Evolutionary conservation across 2,797 vertebrate genomes (phyloP).

Genomic region (Borostomias antarcticus): DNA sequence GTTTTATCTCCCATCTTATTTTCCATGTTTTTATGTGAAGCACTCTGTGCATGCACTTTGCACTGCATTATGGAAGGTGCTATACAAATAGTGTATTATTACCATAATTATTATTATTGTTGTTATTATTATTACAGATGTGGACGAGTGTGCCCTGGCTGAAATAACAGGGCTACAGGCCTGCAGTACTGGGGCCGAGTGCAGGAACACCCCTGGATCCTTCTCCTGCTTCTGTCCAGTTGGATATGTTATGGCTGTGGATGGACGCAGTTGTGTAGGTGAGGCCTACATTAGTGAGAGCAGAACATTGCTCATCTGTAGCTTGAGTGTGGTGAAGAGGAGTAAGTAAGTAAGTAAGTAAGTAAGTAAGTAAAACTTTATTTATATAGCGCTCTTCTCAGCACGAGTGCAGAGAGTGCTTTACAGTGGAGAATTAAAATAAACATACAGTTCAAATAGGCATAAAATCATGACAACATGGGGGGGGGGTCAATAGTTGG

Average conservation of each 20-base stretch:
- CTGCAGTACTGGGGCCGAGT: conserved; percentile 64
- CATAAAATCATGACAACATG: not conserved
- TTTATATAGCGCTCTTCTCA: too few species aligned
- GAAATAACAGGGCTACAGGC: conserved; percentile 75
- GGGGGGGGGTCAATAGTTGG: not conserved
- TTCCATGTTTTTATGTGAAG: conserved; percentile 10
- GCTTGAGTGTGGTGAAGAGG: not conserved
- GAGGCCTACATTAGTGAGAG: conserved; percentile 39
- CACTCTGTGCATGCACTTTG: not conserved
- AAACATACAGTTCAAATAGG: too few species aligned
- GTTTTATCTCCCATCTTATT: too few species aligned
- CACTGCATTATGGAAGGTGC: too few species aligned
- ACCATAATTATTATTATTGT: too few species aligned
- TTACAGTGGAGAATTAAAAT: too few species aligned
- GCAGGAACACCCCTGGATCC: conserved; percentile 76
- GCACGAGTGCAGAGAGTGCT: too few species aligned
- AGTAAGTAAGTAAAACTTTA: too few species aligned
- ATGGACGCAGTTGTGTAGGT: conserved; percentile 75
- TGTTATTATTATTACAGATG: conserved; percentile 58
- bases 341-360: too few species aligned
- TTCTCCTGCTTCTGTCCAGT: conserved; percentile 73
- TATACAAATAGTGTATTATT: too few species aligned
- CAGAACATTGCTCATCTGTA: not conserved
- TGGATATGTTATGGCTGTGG: conserved; percentile 70
- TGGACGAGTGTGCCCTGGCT: conserved; percentile 80